Percentiles rank a stretch among this genome's conserved stretches.
These are phyloP conservation scores for Rattus rattus DNA, from an alignment of 2,113 vertebrate genomes.

Conservation along the genomic window DNA sequence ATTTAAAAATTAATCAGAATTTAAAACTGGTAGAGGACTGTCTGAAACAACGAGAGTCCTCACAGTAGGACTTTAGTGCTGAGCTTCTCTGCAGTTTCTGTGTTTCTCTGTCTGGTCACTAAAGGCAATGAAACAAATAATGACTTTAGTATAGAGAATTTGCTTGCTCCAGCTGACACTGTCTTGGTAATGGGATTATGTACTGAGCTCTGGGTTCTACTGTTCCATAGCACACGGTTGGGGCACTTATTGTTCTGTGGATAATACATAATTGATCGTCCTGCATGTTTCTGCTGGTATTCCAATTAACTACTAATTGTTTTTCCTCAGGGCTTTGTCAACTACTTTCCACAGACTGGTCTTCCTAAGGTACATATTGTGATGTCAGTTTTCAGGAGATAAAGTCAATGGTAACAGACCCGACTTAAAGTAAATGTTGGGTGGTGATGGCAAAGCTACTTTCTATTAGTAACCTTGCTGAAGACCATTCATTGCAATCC, in stretches of 20 bases:
- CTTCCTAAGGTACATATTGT: conserved; percentile 94
- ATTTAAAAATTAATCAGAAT: not conserved
- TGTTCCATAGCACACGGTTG: not conserved
- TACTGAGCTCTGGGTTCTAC: not conserved
- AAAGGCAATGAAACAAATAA: rapidly evolving
- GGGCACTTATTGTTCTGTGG: not conserved
- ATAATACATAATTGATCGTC: not conserved
- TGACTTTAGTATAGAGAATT: not conserved
- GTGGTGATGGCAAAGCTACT: no score
- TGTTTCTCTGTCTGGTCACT: not conserved
- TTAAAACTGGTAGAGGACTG: not conserved
- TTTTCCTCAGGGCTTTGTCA: conserved; percentile 87
- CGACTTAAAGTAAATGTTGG: conserved; percentile 91
- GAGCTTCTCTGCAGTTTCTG: not conserved
- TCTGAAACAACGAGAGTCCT: not conserved
- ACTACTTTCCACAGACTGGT: conserved; percentile 90
- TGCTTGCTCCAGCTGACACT: rapidly evolving
- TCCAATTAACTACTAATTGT: not conserved
- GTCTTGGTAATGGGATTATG: not conserved
- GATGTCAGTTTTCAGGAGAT: conserved; percentile 95
- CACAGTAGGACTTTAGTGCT: not conserved
- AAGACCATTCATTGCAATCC: no score
- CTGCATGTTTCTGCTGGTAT: not conserved
- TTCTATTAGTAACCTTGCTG: no score
- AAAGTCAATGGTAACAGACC: conserved; percentile 89